Conservation (phyloP, 2,888 invertebrate genomes). For the Aspidiotus destructor region DNA sequence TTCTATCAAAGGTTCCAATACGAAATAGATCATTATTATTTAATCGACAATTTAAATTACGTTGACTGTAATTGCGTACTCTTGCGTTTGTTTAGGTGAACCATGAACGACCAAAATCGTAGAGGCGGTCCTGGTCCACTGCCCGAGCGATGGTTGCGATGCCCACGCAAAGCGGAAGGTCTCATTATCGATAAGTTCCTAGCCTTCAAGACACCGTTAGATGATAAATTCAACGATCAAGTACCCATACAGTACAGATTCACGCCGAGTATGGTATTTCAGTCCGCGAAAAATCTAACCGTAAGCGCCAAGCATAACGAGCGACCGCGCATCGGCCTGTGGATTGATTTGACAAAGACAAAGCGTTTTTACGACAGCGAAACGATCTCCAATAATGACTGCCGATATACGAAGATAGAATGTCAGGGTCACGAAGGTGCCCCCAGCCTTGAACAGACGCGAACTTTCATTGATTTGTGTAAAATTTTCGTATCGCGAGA, state of each 20-base stretch:
- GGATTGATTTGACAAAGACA: constrained; percentile 96
- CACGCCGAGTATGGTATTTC: constrained; percentile 76
- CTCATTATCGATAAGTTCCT: constrained; percentile 75
- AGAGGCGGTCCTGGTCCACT: constrained; percentile 51
- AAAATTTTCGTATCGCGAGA: constrained; percentile 66
- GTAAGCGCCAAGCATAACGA: constrained; percentile 56
- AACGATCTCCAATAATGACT: constrained; percentile 64
- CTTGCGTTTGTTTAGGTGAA: constrained; percentile 14
- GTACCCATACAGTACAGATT: constrained; percentile 77
- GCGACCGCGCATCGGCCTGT: constrained; percentile 68
- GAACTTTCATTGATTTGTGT: constrained; percentile 71
- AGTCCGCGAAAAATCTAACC: constrained; percentile 57
- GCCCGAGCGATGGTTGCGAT: constrained; percentile 77
- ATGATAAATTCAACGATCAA: constrained; percentile 66
- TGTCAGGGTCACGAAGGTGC: constrained; percentile 90
- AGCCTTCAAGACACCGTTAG: constrained; percentile 90
- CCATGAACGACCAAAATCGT: constrained; percentile 13
- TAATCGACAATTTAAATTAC: not conserved
- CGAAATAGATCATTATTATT: no score
- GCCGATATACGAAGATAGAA: constrained; percentile 77
- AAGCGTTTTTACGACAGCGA: constrained; percentile 77
- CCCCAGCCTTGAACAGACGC: constrained; percentile 74
- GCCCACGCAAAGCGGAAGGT: constrained; percentile 67
- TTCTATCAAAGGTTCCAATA: no score
- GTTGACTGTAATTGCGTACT: not conserved